Evolutionary conservation across 64 coral and sea anemone genomes (phyloP).

Genomic region (Montipora sp.): DNA sequence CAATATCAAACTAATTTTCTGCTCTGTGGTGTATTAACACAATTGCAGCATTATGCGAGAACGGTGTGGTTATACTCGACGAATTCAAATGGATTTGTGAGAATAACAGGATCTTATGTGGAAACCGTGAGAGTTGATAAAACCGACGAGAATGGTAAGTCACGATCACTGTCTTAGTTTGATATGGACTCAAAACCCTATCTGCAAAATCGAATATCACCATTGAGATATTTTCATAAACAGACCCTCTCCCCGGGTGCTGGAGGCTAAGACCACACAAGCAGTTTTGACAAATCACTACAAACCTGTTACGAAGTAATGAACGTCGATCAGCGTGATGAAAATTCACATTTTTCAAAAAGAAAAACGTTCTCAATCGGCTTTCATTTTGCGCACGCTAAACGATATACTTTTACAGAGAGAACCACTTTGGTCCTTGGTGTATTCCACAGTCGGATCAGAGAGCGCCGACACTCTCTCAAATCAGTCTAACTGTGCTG

Average conservation of each 20-base stretch:
- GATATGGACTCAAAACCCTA: neutral
- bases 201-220: conserved; percentile 18
- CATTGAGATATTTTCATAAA: neutral
- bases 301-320: neutral
- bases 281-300: neutral
- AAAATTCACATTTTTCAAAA: neutral
- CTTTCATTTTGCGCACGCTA: no score
- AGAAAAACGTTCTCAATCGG: neutral
- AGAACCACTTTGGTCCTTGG: neutral
- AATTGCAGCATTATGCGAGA: neutral
- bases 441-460: neutral
- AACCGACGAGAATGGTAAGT: conserved; percentile 14
- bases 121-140: neutral
- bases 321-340: neutral
- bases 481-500: neutral
- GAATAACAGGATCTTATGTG: neutral
- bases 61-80: neutral
- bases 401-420: neutral
- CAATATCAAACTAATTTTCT: conserved; percentile 5
- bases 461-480: neutral
- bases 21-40: neutral
- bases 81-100: neutral
- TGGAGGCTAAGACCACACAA: conserved; percentile 2
- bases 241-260: neutral
- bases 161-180: neutral